These are phyloP conservation scores for Papilio dardanus DNA, from an alignment of 1,140 invertebrate genomes.

Conservation along the genomic window DNA sequence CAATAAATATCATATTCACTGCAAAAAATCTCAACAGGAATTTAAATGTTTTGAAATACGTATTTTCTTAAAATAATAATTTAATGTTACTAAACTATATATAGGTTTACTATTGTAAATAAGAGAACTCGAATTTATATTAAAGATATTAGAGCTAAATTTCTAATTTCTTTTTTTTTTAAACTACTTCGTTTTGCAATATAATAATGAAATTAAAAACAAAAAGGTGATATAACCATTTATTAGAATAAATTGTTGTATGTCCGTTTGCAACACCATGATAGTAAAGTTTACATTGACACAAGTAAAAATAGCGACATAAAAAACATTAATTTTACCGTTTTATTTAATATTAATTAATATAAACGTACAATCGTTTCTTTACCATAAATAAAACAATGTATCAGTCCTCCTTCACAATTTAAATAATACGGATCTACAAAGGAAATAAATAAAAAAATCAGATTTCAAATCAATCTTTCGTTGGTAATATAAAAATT, in stretches of 20 bases:
- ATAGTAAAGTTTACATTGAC: conserved; percentile 75
- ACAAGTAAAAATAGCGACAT: conserved; percentile 71
- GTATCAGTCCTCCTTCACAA: conserved; percentile 76
- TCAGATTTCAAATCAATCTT: conserved; percentile 78
- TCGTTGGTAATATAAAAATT: conserved; percentile 82
- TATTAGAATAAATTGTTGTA: conserved; percentile 79
- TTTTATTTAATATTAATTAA: conserved; percentile 53
- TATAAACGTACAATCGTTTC: conserved; percentile 51
- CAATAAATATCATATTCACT: not conserved
- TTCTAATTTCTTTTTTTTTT: no score
- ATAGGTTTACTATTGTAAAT: not conserved
- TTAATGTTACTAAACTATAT: no score
- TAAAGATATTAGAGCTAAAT: no score
- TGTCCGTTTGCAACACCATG: conserved; percentile 80
- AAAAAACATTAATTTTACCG: conserved; percentile 65
- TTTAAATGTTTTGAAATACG: no score
- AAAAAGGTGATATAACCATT: conserved; percentile 78
- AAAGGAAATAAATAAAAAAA: conserved; percentile 82
- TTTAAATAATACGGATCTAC: conserved; percentile 81
- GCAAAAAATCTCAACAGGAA: no score
- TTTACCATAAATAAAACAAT: conserved; percentile 76
- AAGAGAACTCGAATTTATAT: no score
- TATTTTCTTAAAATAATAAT: no score
- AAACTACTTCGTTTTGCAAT: not conserved
- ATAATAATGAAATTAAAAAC: conserved; percentile 54